Base-by-base conservation (phyloP, 2,797 vertebrate species). In the Lutjanus argentimaculatus region DNA sequence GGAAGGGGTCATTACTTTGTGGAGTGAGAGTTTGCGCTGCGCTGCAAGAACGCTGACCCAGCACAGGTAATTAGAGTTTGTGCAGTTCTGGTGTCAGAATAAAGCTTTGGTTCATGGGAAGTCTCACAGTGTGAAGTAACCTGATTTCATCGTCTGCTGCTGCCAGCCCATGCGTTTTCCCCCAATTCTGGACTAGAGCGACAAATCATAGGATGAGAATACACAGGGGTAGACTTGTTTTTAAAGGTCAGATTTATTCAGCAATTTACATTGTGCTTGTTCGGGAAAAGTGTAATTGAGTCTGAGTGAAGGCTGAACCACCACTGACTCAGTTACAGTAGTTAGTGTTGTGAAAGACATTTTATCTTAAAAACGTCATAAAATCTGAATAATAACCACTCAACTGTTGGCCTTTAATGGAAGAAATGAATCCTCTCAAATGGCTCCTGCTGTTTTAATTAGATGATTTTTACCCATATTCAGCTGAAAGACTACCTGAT, bases 61-160 rank as follows among this genome's bases (percentile, higher is more conserved):
- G 90, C 88, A 81, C 67, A 89, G 75, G 82, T 95, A 93, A 95
- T 92, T 90, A 84, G 79, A 67, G 75, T 90, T 85, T 84, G 68
- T 82, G 77, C 80, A 85, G 63, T 71, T 78, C 53, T 87, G 70
- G 74, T 87, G 79, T 92, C 74, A 86, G 83, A 92, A 79, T 45
- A 88, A 82, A 89, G 87, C 75, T 85, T 64, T 52, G 67, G 81
- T 89, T 88, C 77, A 83, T 21, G 72, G 69, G 65, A 88, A 86
- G 86, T 63, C 58, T 82, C 83, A 68, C 84, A 59, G 75, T 72
- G 75, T 79, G 75, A 87, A 90, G 80, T 67, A 83, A 80, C 84
- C 85, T 79, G 64, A 89, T 83, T 88, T 93, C 80, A 91, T 68
- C 83, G 79, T 72, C 57, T 45, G 72, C 58, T 78, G 73, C 82